Percentiles rank a stretch among this genome's conserved stretches.
Evolutionary conservation across 2,797 vertebrate genomes (phyloP).

Genomic region (Pseudomugil gertrudae): DNA sequence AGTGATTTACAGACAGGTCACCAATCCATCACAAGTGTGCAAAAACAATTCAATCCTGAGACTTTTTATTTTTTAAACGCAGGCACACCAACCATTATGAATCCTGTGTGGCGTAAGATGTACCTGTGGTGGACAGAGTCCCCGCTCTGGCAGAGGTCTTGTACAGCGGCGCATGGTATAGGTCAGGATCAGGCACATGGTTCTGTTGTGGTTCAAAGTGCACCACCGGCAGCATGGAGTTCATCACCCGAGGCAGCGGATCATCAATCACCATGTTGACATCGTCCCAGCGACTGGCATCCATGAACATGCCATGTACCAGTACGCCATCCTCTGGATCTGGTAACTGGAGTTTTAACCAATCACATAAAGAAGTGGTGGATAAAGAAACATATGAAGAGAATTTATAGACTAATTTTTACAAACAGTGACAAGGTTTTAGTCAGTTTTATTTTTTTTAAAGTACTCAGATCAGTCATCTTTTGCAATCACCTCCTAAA

Average conservation of each 20-base stretch:
- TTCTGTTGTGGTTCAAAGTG: slow-evolving; percentile 89
- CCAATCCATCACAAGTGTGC: no score
- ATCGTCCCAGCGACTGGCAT: slow-evolving; percentile 83
- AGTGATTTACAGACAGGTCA: no score
- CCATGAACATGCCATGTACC: slow-evolving; percentile 87
- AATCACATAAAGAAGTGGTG: background rate
- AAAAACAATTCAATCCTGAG: no score
- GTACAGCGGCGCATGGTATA: slow-evolving; percentile 85
- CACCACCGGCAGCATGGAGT: slow-evolving; percentile 81
- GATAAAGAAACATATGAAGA: background rate
- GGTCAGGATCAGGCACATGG: slow-evolving; percentile 67
- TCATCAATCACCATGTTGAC: slow-evolving; percentile 82
- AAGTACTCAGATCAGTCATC: no score
- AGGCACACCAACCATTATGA: no score
- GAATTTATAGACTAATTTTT: no score
- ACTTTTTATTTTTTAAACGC: no score
- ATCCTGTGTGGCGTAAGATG: background rate
- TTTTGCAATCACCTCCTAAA: no score
- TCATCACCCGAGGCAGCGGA: slow-evolving; percentile 80
- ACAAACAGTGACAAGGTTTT: no score
- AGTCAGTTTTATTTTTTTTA: no score
- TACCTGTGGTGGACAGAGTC: slow-evolving; percentile 85
- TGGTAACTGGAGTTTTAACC: slow-evolving; percentile 73
- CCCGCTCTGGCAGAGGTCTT: slow-evolving; percentile 86
- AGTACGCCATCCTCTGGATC: slow-evolving; percentile 80